phyloP scores from a whole-genome alignment of 2,797 vertebrate genomes.

The Chromis chromis region DNA sequence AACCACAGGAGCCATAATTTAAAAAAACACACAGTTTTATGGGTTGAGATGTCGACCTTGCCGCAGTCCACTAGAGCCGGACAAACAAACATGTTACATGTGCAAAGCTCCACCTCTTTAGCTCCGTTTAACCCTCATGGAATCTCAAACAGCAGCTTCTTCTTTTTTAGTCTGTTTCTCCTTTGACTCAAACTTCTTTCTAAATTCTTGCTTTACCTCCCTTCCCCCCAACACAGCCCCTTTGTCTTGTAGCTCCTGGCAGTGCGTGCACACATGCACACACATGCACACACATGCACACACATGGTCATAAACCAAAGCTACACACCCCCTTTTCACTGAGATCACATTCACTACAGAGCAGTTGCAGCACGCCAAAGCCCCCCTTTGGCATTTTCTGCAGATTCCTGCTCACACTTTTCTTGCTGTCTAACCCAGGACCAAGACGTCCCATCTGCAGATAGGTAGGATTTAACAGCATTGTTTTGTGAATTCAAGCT shows the following conservation, averaged over 20 bases:
- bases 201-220: background rate
- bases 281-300: conserved; percentile 21
- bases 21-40: conserved; percentile 16
- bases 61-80: background rate
- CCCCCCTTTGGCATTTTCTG: conserved; percentile 14
- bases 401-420: conserved; percentile 36
- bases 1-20: conserved; percentile 1
- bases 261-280: background rate
- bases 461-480: conserved; percentile 52
- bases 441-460: conserved; percentile 54
- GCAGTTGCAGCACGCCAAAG: conserved; percentile 26
- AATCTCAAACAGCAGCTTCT: conserved; percentile 21
- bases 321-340: conserved; percentile 55
- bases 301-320: conserved; percentile 25
- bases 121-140: conserved; percentile 1
- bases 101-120: background rate
- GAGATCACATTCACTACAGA: conserved; percentile 28
- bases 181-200: conserved; percentile 11
- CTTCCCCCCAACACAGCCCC: background rate
- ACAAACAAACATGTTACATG: conserved; percentile 1
- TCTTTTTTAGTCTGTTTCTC: conserved; percentile 32
- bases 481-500: conserved; percentile 8
- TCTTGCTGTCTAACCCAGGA: conserved; percentile 38
- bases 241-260: conserved; percentile 21
- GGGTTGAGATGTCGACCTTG: conserved; percentile 25